Conservation (phyloP, 1,140 invertebrate genomes). For the Drosophila mauritiana region DNA sequence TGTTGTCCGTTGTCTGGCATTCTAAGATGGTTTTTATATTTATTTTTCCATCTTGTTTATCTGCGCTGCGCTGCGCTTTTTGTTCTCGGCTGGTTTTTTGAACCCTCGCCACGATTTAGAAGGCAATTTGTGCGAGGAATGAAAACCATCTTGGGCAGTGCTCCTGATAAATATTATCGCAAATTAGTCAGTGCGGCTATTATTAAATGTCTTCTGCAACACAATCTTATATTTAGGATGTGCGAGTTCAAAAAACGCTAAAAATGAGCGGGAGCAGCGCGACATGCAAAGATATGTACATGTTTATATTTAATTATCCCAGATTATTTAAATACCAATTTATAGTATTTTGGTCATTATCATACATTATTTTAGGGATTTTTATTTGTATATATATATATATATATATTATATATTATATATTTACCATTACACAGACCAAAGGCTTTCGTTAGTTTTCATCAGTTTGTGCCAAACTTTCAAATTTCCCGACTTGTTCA, state of each 20-base stretch:
- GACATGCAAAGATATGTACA: too few relatives aligned
- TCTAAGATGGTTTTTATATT: conserved; percentile 30
- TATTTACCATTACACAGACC: not conserved
- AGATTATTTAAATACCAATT: too few relatives aligned
- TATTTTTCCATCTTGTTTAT: conserved; percentile 14
- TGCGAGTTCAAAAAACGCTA: not conserved
- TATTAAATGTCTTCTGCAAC: not conserved
- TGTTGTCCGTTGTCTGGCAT: conserved; percentile 44
- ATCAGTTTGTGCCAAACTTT: conserved; percentile 24
- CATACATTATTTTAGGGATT: too few relatives aligned
- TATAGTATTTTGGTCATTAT: too few relatives aligned
- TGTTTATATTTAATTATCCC: too few relatives aligned
- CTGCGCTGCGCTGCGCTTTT: conserved; percentile 38
- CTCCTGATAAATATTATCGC: conserved; percentile 35
- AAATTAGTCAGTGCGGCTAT: conserved; percentile 9
- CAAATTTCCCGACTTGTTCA: conserved; percentile 23
- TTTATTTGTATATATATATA: too few relatives aligned
- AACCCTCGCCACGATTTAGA: conserved; percentile 58
- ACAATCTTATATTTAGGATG: not conserved
- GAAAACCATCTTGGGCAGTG: conserved; percentile 17
- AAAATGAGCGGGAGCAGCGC: too few relatives aligned
- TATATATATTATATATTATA: not conserved
- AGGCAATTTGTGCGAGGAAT: conserved; percentile 34
- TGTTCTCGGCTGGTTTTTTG: conserved; percentile 60
- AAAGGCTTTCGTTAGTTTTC: conserved; percentile 16